Base-by-base conservation (phyloP, 2,888 invertebrate genomes). In the Atrina japonica region DNA sequence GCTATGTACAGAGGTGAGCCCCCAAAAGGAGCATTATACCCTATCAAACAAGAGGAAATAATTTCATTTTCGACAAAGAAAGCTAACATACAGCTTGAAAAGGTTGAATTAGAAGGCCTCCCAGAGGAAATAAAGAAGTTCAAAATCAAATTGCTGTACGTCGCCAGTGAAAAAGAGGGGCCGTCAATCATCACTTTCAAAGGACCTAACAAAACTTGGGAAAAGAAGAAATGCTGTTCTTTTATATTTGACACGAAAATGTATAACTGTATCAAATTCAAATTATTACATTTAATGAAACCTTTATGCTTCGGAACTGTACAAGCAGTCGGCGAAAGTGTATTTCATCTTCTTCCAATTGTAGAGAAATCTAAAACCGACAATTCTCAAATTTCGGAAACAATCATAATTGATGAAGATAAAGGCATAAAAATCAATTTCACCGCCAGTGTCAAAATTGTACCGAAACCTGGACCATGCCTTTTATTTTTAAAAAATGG, bases 1-100 rank as follows among this genome's bases (percentile, higher is more conserved):
- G 91, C 90, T 50, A 92, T 92, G 91, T 92, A 87, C 81, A 83
- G 91, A 21, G 91, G 91, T 2, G 90, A 91, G 55, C 88, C 90
- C 47, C 91, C 91, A 1, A 87, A 86, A 14, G 88, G 88, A 3
- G 88, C 89, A 72, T 86, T 92, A 63, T 84, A 88, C 5, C 83
- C 85, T 50, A 88, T 91, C 65, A 81, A 79, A 16, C 83, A 75
- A 30, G 86, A 83, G 30, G 84, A 90, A 71, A 77, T 87, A 5
- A 81, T 79, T 53, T 73, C 73, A 18, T 82, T 88, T 43, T 83
- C 85, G 58, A 89, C 87, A 21, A 90, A 89, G 72, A 81, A 77
- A 30, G 80, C 83, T 9, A 73, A 73, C 50, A 61, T 85, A 5
- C 72, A 76, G 45, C 60, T 85, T 30, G 83, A 85, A 40, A 76